Evolutionary conservation across 2,888 invertebrate genomes (phyloP).

Genomic region (Microctonus aethiopoides): DNA sequence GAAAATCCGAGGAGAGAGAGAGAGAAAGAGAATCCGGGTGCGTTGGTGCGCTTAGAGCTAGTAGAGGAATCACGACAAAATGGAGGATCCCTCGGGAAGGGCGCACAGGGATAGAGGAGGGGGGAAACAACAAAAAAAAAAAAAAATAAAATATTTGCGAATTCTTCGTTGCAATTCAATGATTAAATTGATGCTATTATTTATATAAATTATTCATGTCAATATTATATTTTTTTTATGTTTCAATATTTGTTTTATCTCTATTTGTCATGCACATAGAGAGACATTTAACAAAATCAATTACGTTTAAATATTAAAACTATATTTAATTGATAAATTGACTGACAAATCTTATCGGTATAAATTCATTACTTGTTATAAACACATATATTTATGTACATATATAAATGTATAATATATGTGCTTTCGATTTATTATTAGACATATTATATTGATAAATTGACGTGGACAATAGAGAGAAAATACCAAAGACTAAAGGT

Average conservation of each 20-base stretch:
- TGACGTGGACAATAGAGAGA: neutral
- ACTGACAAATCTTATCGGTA: neutral
- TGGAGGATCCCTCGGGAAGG: slow-evolving; percentile 51
- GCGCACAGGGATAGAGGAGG: slow-evolving; percentile 33
- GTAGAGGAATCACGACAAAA: slow-evolving; percentile 64
- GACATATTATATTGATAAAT: no score
- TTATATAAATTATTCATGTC: no score
- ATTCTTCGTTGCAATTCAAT: slow-evolving; percentile 18
- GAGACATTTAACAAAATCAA: no score
- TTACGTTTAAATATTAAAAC: no score
- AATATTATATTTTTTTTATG: neutral
- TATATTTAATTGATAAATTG: neutral
- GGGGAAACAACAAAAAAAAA: no score
- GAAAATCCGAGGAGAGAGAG: neutral
- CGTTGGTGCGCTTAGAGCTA: slow-evolving; percentile 51
- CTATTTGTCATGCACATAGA: no score
- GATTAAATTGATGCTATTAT: no score
- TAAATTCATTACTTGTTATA: no score
- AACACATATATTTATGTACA: no score
- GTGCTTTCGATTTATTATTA: no score
- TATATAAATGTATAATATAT: no score
- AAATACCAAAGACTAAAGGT: slow-evolving; percentile 15
- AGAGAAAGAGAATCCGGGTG: slow-evolving; percentile 21
- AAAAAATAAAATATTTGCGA: no score
- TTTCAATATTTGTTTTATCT: neutral